phyloP scores from a whole-genome alignment of 2,888 invertebrate genomes.

The Ephialtes manifestator region DNA sequence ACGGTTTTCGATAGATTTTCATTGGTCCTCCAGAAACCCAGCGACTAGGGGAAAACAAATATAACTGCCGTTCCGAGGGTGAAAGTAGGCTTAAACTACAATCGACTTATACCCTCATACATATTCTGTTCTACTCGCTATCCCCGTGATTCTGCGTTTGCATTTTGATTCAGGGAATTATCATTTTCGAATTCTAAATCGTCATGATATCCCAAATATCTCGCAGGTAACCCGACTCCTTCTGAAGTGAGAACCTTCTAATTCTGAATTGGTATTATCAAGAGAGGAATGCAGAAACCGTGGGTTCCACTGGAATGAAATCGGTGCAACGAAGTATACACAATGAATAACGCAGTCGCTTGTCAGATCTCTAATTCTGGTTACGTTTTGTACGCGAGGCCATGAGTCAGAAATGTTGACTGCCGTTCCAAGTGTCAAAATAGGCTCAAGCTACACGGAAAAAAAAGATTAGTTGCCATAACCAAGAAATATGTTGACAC shows the following conservation, averaged over 20 bases:
- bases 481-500: too few relatives aligned
- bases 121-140: not conserved
- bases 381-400: not conserved
- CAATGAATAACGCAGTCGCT: not conserved
- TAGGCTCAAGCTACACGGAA: too few relatives aligned
- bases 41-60: too few relatives aligned
- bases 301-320: constrained; percentile 6
- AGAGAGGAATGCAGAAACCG: not conserved
- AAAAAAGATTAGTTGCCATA: too few relatives aligned
- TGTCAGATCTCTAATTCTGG: not conserved
- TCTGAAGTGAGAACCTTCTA: not conserved
- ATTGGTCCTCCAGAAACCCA: too few relatives aligned
- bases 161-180: not conserved
- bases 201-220: not conserved
- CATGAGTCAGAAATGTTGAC: too few relatives aligned
- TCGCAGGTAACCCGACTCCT: not conserved
- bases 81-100: not conserved
- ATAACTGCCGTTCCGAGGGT: not conserved
- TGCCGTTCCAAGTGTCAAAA: too few relatives aligned
- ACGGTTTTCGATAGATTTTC: too few relatives aligned
- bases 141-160: not conserved
- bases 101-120: not conserved
- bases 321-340: not conserved
- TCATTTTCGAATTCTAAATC: not conserved
- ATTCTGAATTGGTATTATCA: not conserved